A percentile compares a stretch with the other conserved stretches of the same genome.
Evolutionary conservation across 1,140 invertebrate species (phyloP).

Genomic region (Apis cerana): DNA sequence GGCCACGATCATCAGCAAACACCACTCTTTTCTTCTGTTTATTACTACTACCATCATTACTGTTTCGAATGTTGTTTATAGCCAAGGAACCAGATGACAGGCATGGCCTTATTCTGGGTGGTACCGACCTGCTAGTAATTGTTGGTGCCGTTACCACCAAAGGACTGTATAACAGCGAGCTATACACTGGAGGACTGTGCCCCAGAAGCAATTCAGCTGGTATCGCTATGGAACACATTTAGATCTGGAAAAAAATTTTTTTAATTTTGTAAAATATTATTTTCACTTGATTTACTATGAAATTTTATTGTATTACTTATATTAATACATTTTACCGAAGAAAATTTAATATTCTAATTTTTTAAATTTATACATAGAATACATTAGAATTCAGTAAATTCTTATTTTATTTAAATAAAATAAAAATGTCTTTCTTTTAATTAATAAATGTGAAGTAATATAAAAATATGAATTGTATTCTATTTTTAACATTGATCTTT

Average conservation of each 20-base stretch:
- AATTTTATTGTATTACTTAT: too few relatives aligned
- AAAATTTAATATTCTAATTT: background rate
- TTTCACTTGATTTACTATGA: background rate
- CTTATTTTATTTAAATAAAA: too few relatives aligned
- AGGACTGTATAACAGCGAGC: constrained; percentile 73
- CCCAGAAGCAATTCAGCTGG: constrained; percentile 78
- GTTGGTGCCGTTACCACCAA: constrained; percentile 74
- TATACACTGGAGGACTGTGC: constrained; percentile 76
- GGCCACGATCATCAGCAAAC: constrained; percentile 96
- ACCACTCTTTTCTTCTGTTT: constrained; percentile 92
- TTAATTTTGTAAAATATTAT: too few relatives aligned
- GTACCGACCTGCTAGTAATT: constrained; percentile 72
- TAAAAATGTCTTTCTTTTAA: too few relatives aligned
- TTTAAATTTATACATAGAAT: background rate
- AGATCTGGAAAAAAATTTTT: constrained; percentile 67
- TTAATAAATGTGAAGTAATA: too few relatives aligned
- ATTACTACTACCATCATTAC: constrained; percentile 63
- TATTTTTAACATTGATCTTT: too few relatives aligned
- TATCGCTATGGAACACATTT: constrained; percentile 81
- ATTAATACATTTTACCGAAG: background rate
- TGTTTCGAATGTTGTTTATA: constrained; percentile 68
- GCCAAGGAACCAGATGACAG: constrained; percentile 71
- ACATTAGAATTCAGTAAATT: too few relatives aligned
- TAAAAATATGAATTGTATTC: too few relatives aligned
- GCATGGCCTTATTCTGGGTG: constrained; percentile 75